Percentiles rank a stretch among this genome's conserved stretches.
Evolutionary conservation across 2,888 invertebrate genomes (phyloP).

Genomic region (Ennomos fuscantarius): DNA sequence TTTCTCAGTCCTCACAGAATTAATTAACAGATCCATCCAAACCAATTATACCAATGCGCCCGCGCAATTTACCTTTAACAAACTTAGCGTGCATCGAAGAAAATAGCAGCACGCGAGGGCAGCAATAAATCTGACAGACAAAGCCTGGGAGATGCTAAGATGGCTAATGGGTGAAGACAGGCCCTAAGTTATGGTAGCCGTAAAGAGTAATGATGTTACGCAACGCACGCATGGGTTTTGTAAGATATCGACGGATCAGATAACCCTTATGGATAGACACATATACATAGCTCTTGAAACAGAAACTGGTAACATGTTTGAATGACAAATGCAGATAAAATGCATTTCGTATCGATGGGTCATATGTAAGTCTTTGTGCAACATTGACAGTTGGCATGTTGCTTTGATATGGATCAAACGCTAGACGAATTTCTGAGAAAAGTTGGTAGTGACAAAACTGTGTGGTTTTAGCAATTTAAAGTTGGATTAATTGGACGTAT

Average conservation of each 20-base stretch:
- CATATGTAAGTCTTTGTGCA: neutral
- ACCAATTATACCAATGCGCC: constrained; percentile 34
- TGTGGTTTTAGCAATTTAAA: too few relatives aligned
- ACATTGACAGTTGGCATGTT: neutral
- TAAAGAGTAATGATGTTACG: constrained; percentile 20
- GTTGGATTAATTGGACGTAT: too few relatives aligned
- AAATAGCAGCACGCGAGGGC: constrained; percentile 34
- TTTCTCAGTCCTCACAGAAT: constrained; percentile 8
- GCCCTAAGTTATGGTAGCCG: constrained; percentile 35
- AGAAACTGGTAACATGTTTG: neutral
- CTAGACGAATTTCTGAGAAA: neutral
- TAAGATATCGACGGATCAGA: constrained; percentile 1
- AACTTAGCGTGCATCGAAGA: constrained; percentile 32
- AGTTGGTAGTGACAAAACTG: neutral
- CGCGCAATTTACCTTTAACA: constrained; percentile 33
- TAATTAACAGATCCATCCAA: constrained; percentile 28
- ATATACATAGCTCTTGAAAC: neutral
- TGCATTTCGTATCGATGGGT: neutral
- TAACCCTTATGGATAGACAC: neutral
- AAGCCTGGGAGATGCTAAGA: constrained; percentile 45
- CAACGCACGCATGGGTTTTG: constrained; percentile 11
- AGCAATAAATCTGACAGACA: constrained; percentile 54
- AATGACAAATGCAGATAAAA: constrained; percentile 1
- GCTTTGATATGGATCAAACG: neutral
- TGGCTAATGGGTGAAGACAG: constrained; percentile 57